phyloP scores from a whole-genome alignment of 2,797 vertebrate genomes.

The Apogon hyalosoma region DNA sequence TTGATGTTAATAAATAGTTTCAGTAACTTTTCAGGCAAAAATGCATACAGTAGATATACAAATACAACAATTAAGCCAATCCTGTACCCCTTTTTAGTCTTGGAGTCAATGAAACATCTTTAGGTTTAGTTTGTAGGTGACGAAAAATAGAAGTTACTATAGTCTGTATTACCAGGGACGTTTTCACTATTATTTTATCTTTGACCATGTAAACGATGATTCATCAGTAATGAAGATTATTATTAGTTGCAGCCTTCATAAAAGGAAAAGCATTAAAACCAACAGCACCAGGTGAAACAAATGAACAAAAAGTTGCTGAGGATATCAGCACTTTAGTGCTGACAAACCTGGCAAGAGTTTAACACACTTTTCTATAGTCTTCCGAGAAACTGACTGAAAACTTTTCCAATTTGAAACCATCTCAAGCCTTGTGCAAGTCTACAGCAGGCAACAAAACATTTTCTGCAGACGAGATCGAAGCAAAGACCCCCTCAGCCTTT shows the following conservation, averaged over 20 bases:
- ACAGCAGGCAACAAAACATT: conserved; percentile 54
- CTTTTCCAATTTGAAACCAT: conserved; percentile 52
- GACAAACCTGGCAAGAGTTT: conserved; percentile 35
- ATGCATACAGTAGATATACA: no score
- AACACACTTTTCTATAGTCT: conserved; percentile 26
- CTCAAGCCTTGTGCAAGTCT: conserved; percentile 52
- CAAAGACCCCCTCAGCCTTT: conserved; percentile 31
- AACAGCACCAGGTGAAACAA: conserved; percentile 30
- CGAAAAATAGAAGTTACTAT: no score
- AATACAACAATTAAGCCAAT: no score
- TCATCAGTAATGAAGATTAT: not conserved
- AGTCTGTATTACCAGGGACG: no score
- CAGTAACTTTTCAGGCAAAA: no score
- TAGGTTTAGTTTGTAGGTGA: no score
- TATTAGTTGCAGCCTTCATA: not conserved
- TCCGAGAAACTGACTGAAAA: conserved; percentile 51
- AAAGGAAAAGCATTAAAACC: conserved; percentile 31
- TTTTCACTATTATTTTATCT: no score
- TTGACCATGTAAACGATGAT: not conserved
- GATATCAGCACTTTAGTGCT: conserved; percentile 23
- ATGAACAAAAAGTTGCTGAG: conserved; percentile 21
- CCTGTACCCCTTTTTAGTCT: no score
- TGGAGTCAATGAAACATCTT: no score
- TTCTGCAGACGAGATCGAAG: conserved; percentile 50
- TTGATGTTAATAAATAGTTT: no score